Percentiles rank a stretch among this genome's conserved stretches.
These are phyloP conservation scores for Rhinolophus ferrumequinum DNA, from an alignment of 2,113 vertebrate genomes.

Conservation along the genomic window DNA sequence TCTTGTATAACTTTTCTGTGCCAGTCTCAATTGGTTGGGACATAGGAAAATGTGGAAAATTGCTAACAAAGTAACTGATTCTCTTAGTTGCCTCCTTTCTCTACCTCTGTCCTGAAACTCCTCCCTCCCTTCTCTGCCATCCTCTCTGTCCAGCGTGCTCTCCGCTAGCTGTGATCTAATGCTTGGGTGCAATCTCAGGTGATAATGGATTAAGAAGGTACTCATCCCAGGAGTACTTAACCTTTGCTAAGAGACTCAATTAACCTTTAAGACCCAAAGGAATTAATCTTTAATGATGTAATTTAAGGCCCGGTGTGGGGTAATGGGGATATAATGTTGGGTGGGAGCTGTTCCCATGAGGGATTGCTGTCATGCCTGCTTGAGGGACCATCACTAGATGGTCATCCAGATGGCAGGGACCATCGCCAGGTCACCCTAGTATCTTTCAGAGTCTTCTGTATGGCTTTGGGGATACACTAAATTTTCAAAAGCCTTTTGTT, in stretches of 20 bases:
- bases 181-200: conserved; percentile 25
- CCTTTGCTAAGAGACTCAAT: conserved; percentile 68
- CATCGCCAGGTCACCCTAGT: background rate
- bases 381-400: background rate
- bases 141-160: background rate
- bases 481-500: conserved; percentile 18
- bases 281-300: conserved; percentile 64
- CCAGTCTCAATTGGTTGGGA: background rate
- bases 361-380: background rate
- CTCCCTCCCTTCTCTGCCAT: background rate
- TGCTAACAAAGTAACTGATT: background rate
- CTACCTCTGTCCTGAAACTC: background rate
- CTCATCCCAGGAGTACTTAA: conserved; percentile 33
- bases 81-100: background rate
- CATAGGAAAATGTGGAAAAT: background rate
- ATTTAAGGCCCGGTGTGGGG: conserved; percentile 45
- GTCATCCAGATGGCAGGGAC: background rate
- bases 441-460: background rate
- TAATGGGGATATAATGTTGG: background rate
- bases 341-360: background rate
- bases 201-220: conserved; percentile 57
- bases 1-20: background rate
- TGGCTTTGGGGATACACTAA: background rate
- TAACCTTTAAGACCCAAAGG: conserved; percentile 49
- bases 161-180: background rate